phyloP scores from a whole-genome alignment of 2,797 vertebrate species.

The Spea hammondii region DNA sequence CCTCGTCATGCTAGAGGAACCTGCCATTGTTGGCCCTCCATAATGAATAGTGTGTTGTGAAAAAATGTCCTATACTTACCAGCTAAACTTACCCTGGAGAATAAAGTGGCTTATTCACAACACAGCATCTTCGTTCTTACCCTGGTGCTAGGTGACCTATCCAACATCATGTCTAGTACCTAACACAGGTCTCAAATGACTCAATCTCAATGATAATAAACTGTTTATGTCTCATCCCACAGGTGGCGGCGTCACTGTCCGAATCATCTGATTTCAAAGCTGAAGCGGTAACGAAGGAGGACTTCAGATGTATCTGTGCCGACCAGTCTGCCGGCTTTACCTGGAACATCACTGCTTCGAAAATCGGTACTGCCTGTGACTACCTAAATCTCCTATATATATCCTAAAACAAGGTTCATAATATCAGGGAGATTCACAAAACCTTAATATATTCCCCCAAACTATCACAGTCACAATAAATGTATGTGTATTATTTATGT shows the following conservation, averaged over 20 bases:
- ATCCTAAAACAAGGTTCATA: not conserved
- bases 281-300: slow-evolving; percentile 64
- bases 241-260: slow-evolving; percentile 71
- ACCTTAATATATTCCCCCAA: not conserved
- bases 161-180: not conserved
- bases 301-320: slow-evolving; percentile 71
- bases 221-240: slow-evolving; percentile 5
- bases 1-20: no score
- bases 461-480: not conserved
- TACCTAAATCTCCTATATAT: no score
- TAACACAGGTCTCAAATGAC: no score
- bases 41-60: no score
- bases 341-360: slow-evolving; percentile 73
- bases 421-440: not conserved
- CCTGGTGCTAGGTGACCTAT: no score
- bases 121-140: no score
- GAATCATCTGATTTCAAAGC: slow-evolving; percentile 60
- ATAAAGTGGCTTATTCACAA: no score
- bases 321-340: slow-evolving; percentile 71
- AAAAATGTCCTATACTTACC: no score
- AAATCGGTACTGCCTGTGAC: slow-evolving; percentile 65
- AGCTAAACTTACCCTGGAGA: no score
- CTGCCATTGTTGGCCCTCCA: no score
- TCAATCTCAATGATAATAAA: no score
- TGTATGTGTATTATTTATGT: not conserved